Percentiles rank a stretch among this genome's conserved stretches.
Evolutionary conservation across 1,140 invertebrate species (phyloP).

Genomic region (Samia ricini): DNA sequence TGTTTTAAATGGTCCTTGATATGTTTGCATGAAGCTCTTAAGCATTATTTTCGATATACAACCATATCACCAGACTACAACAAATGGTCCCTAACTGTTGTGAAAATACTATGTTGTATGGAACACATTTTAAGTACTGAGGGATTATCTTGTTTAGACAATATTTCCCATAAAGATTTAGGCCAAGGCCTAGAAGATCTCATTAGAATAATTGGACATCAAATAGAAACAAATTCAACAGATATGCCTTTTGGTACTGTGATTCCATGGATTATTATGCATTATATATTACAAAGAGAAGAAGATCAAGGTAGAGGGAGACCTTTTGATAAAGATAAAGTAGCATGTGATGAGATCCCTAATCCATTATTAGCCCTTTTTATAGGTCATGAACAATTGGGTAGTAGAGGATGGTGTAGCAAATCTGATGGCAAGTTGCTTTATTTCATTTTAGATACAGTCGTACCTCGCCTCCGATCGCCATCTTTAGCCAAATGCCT

Average conservation of each 20-base stretch:
- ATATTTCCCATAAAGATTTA: conserved; percentile 76
- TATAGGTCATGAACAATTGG: conserved; percentile 91
- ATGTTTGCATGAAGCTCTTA: conserved; percentile 82
- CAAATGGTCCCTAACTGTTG: conserved; percentile 82
- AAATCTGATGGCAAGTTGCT: conserved; percentile 87
- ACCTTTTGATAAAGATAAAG: conserved; percentile 70
- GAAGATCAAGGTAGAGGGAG: conserved; percentile 70
- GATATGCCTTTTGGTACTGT: conserved; percentile 85
- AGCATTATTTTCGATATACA: conserved; percentile 77
- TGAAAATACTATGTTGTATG: conserved; percentile 83
- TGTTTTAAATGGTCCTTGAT: conserved; percentile 88
- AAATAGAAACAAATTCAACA: conserved; percentile 82
- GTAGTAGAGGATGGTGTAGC: conserved; percentile 87
- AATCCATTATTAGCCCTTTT: conserved; percentile 88
- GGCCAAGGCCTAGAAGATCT: conserved; percentile 86
- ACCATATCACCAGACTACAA: conserved; percentile 76
- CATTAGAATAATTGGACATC: conserved; percentile 85
- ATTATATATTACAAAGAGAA: conserved; percentile 85
- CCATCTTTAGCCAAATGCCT: conserved; percentile 76
- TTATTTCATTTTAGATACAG: conserved; percentile 85
- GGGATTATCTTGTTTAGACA: conserved; percentile 73
- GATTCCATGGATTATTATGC: conserved; percentile 90
- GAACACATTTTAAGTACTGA: conserved; percentile 82
- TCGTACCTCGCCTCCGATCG: conserved; percentile 82
- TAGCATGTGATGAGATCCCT: conserved; percentile 81